These are phyloP conservation scores for Lepidochrysops patricia DNA, from an alignment of 2,888 invertebrate species.

Conservation along the genomic window DNA sequence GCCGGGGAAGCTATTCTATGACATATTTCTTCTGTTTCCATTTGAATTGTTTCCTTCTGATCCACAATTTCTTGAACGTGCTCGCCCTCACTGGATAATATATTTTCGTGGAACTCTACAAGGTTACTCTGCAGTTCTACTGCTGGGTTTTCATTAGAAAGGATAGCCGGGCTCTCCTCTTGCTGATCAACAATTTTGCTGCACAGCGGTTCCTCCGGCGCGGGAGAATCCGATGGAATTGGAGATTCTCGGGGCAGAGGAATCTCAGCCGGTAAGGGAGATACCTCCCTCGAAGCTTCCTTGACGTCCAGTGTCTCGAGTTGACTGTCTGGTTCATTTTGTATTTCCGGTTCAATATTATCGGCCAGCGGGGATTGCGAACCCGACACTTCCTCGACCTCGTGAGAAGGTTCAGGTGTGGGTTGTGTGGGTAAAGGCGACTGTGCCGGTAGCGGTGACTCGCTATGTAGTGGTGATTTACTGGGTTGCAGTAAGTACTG, in stretches of 20 bases:
- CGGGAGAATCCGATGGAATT: constrained; percentile 22
- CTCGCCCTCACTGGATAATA: neutral
- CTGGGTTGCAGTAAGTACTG: constrained; percentile 28
- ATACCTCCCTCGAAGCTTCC: constrained; percentile 19
- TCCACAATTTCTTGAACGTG: neutral
- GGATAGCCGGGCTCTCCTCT: constrained; percentile 20
- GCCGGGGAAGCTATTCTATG: neutral
- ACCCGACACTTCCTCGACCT: neutral
- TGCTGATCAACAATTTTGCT: constrained; percentile 16
- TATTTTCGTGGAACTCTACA: neutral
- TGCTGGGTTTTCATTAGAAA: constrained; percentile 21
- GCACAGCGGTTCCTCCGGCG: constrained; percentile 17
- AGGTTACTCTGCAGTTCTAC: neutral
- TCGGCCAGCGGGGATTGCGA: constrained; percentile 21
- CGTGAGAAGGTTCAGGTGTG: constrained; percentile 9
- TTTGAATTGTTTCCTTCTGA: neutral
- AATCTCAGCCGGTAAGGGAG: constrained; percentile 26
- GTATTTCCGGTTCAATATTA: neutral
- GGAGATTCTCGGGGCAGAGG: constrained; percentile 29
- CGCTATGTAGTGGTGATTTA: constrained; percentile 25
- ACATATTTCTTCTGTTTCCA: neutral
- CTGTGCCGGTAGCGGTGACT: constrained; percentile 22
- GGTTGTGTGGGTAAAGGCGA: constrained; percentile 21
- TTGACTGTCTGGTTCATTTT: neutral
- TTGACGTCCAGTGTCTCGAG: constrained; percentile 3